Evolutionary conservation across 2,797 vertebrate genomes (phyloP).

Genomic region (Microtus agrestis): DNA sequence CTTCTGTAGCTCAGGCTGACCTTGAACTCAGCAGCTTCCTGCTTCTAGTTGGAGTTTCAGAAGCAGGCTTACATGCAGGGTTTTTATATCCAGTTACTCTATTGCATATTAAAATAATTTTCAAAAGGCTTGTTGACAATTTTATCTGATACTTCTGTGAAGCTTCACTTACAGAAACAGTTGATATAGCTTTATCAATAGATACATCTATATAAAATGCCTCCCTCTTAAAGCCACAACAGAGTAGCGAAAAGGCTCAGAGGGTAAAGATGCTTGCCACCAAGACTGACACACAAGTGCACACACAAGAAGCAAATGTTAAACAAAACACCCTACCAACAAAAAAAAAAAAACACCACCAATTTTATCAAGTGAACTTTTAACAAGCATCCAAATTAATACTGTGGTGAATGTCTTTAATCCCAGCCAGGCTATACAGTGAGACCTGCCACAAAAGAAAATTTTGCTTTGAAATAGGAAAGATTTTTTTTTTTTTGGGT

Average conservation of each 20-base stretch:
- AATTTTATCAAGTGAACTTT: conserved; percentile 53
- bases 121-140: conserved; percentile 48
- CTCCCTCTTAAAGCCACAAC: neutral
- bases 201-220: conserved; percentile 42
- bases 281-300: neutral
- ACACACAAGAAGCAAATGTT: neutral
- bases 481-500: neutral
- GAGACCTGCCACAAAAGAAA: neutral
- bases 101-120: conserved; percentile 38
- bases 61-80: no score
- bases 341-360: neutral
- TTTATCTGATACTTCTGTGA: conserved; percentile 7
- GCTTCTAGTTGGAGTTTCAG: neutral
- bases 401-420: neutral
- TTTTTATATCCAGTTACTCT: conserved; percentile 1
- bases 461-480: conserved; percentile 27
- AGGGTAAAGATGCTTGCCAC: neutral
- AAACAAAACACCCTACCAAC: neutral
- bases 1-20: neutral
- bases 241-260: neutral
- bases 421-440: neutral
- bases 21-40: neutral
- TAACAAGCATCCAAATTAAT: conserved; percentile 64
- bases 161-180: neutral
- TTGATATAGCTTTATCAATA: neutral